These are phyloP conservation scores for Drosophila equinoxialis DNA, from an alignment of 1,140 invertebrate genomes.

Conservation along the genomic window DNA sequence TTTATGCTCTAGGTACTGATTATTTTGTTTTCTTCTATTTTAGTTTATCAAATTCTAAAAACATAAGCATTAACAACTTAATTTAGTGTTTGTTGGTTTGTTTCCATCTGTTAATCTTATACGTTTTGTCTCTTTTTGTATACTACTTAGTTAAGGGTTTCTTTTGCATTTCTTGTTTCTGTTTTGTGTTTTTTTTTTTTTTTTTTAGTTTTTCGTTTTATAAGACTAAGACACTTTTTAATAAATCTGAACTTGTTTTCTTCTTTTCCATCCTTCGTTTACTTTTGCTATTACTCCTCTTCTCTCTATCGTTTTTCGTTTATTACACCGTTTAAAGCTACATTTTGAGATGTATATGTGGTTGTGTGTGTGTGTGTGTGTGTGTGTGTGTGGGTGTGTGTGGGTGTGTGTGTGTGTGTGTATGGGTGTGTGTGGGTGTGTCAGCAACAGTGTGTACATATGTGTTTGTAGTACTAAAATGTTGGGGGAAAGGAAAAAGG, in stretches of 20 bases:
- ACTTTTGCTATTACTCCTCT: neutral
- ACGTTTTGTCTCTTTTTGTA: constrained; percentile 34
- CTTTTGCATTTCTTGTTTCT: constrained; percentile 46
- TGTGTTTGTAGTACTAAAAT: constrained; percentile 20
- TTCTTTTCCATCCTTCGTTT: constrained; percentile 29
- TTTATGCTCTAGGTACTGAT: constrained; percentile 74
- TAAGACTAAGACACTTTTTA: constrained; percentile 77
- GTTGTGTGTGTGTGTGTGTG: neutral
- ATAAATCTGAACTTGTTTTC: constrained; percentile 57
- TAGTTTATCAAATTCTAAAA: constrained; percentile 62
- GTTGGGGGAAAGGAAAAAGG: constrained; percentile 24
- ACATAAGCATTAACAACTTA: constrained; percentile 80
- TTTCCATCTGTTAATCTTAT: constrained; percentile 28
- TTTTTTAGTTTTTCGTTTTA: constrained; percentile 35
- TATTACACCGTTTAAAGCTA: constrained; percentile 74
- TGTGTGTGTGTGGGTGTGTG: neutral
- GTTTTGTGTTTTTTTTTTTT: constrained; percentile 31
- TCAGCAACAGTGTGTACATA: neutral
- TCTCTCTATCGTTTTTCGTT: constrained; percentile 15
- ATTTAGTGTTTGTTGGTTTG: constrained; percentile 39
- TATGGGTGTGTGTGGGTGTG: constrained; percentile 1
- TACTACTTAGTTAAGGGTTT: constrained; percentile 61
- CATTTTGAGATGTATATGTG: constrained; percentile 64
- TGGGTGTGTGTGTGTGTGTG: constrained; percentile 51
- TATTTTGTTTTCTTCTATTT: constrained; percentile 27